Base-by-base conservation (phyloP, 2,113 vertebrate species). In the Nerophis ophidion region DNA sequence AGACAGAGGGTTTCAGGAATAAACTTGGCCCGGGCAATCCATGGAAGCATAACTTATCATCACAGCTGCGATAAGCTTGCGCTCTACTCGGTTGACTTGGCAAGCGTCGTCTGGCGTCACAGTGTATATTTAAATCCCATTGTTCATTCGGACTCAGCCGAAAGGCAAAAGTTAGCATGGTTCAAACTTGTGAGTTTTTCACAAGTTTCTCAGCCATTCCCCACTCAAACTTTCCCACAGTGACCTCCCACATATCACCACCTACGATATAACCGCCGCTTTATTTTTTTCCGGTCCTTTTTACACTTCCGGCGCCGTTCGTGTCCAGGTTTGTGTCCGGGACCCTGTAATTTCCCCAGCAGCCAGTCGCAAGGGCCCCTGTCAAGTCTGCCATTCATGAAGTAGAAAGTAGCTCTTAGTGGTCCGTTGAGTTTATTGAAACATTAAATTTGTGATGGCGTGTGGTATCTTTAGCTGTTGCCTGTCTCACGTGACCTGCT, bases 361-460 rank as follows among this genome's bases (percentile, higher is more conserved):
- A 86, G 88, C 86, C 82, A 80, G 57, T 81, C 81, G 61, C 33
- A 77, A 65, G 75, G 81, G 89, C 76, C 81, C 81, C 81, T 60
- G 40, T 86, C 84, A 81, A 83, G 84, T 81, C 85, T 88, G 75
- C 82, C 88, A 90, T 91, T 89, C 89, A 89, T 90, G 84, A 89
- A 87, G 87, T 84, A 80, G 76, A 87, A 89, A 86, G 84, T 88
- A 81, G 81, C 81, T 89, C 78, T 91, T 91, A 91, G 89, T 86
- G 89, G 89, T 91, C 83, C 83, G 35, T 68, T 52, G 68, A 88
- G 87, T 88, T 90, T 90, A 89, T 91, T 88, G 85, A 88, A 91
- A 87, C 84, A 86, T 89, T 88, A 89, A 87, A 89, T 91, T 87
- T 86, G 88, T 86, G 83, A 86, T 81, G 81, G 38, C 10, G 17